Conservation (phyloP, 2,888 invertebrate species). For the Troides aeacus region DNA sequence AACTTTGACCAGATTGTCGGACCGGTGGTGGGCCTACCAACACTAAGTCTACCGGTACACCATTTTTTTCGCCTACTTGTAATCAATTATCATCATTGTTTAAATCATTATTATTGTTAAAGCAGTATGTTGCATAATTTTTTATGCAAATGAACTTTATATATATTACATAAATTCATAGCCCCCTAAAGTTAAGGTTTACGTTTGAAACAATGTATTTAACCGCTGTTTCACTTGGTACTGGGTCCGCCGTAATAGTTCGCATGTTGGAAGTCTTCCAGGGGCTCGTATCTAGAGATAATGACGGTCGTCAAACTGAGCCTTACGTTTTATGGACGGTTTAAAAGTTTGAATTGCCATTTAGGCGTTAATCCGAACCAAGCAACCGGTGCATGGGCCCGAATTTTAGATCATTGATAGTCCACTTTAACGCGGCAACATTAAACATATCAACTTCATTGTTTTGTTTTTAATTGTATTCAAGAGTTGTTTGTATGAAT, state of each 20-base stretch:
- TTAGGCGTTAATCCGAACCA: constrained; percentile 11
- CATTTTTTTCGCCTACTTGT: no score
- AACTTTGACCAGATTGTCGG: no score
- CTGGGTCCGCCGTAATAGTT: background rate
- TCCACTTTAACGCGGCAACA: background rate
- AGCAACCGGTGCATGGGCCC: background rate
- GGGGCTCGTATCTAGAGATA: constrained; percentile 18
- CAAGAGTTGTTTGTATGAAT: background rate
- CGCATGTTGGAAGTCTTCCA: constrained; percentile 7
- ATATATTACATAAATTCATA: background rate
- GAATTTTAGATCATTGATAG: background rate
- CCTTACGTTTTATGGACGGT: constrained; percentile 22
- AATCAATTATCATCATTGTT: no score
- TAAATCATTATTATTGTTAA: no score
- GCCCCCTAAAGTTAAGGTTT: background rate
- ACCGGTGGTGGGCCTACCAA: no score
- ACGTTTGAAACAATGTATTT: constrained; percentile 1
- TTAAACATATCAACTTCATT: background rate
- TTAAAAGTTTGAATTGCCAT: constrained; percentile 19
- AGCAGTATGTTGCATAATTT: no score
- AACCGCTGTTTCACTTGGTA: constrained; percentile 1
- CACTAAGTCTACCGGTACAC: no score
- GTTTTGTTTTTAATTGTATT: background rate
- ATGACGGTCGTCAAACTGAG: constrained; percentile 20
- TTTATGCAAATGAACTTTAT: background rate